Percentiles rank a stretch among this genome's conserved stretches.
These are phyloP conservation scores for Pinna nobilis DNA, from an alignment of 1,140 invertebrate species.

Conservation along the genomic window DNA sequence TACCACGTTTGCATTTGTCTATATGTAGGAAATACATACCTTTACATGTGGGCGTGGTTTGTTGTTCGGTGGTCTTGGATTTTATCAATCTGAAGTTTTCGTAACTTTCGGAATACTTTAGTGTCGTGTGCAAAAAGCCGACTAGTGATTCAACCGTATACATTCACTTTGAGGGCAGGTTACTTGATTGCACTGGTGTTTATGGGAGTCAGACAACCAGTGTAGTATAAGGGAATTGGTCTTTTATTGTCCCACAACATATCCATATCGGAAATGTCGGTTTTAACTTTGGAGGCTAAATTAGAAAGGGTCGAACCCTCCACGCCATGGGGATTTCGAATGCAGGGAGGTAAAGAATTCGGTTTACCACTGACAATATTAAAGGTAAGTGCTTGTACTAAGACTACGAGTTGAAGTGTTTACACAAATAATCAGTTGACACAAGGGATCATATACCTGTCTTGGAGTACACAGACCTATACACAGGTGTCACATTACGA, in stretches of 20 bases:
- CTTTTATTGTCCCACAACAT: too few relatives aligned
- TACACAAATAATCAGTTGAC: too few relatives aligned
- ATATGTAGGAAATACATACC: not conserved
- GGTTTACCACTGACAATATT: conserved; percentile 84
- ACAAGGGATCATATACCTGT: too few relatives aligned
- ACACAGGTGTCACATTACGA: too few relatives aligned
- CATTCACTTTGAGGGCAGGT: too few relatives aligned
- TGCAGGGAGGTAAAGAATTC: conserved; percentile 93
- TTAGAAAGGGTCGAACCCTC: conserved; percentile 63
- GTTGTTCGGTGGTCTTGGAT: not conserved
- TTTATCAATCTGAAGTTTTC: not conserved
- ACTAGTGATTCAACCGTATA: too few relatives aligned
- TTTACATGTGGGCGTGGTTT: not conserved
- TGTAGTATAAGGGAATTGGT: too few relatives aligned
- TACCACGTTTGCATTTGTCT: not conserved
- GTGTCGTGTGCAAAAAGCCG: conserved; percentile 41
- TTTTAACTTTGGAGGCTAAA: conserved; percentile 68
- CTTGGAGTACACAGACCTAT: too few relatives aligned
- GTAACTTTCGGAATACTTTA: conserved; percentile 11
- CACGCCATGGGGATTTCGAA: conserved; percentile 91
- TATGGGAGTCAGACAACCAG: too few relatives aligned
- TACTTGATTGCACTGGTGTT: too few relatives aligned
- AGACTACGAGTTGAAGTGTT: not conserved
- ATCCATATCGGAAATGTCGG: too few relatives aligned
- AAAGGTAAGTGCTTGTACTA: conserved; percentile 56